Percentiles rank a stretch among this genome's conserved stretches.
Evolutionary conservation across 92 coral and sea anemone species (phyloP).

Genomic region (Porites rus): DNA sequence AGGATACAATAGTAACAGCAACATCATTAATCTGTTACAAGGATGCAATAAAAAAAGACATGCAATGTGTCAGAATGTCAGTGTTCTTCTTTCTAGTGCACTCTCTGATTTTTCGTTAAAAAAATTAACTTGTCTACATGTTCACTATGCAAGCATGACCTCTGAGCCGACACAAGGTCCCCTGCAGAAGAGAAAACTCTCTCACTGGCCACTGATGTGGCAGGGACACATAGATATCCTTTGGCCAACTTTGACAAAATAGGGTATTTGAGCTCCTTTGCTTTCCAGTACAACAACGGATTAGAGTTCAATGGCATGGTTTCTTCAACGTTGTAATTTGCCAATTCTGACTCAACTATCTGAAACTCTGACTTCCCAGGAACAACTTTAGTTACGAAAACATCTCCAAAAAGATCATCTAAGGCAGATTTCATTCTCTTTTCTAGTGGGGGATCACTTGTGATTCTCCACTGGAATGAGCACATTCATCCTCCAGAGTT

Average conservation of each 20-base stretch:
- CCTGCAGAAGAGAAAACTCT: constrained; percentile 49
- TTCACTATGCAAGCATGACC: constrained; percentile 38
- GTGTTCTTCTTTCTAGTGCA: constrained; percentile 24
- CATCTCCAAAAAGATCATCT: constrained; percentile 35
- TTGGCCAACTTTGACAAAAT: constrained; percentile 43
- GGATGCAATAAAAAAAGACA: constrained; percentile 9
- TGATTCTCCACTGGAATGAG: constrained; percentile 17
- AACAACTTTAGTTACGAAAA: constrained; percentile 23
- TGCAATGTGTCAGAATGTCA: not conserved
- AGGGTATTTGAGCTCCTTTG: constrained; percentile 26
- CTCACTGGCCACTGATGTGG: constrained; percentile 37
- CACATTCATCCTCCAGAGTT: constrained; percentile 25
- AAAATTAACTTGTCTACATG: constrained; percentile 50
- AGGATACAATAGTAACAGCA: constrained; percentile 14
- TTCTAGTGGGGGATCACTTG: constrained; percentile 29
- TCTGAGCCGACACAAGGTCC: constrained; percentile 33
- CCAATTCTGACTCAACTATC: constrained; percentile 27
- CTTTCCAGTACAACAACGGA: constrained; percentile 50
- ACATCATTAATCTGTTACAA: constrained; percentile 13
- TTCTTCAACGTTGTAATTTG: constrained; percentile 20
- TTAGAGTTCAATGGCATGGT: constrained; percentile 40
- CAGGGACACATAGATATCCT: constrained; percentile 50
- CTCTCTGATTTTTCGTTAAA: constrained; percentile 32
- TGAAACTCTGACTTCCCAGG: constrained; percentile 30
- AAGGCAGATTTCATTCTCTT: constrained; percentile 25